phyloP scores from a whole-genome alignment of 2,113 vertebrate genomes.

The Collichthys lucidus region DNA sequence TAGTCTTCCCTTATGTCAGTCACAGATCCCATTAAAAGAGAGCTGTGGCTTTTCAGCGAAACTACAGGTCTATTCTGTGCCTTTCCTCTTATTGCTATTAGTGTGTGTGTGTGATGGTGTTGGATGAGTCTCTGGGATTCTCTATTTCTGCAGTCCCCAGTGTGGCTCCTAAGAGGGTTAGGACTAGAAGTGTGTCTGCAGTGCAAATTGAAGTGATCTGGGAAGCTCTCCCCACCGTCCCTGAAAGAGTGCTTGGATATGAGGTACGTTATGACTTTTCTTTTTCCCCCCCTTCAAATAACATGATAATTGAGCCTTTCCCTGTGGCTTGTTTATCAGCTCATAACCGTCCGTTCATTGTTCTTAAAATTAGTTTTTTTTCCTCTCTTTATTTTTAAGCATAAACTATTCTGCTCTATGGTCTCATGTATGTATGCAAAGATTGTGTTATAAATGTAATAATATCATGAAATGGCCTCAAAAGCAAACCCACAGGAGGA shows the following conservation, averaged over 20 bases:
- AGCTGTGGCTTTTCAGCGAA: slow-evolving; percentile 74
- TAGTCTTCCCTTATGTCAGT: slow-evolving; percentile 84
- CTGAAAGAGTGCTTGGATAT: slow-evolving; percentile 93
- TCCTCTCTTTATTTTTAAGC: neutral
- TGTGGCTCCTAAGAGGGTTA: slow-evolving; percentile 84
- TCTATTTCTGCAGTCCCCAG: slow-evolving; percentile 88
- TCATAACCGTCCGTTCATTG: slow-evolving; percentile 9
- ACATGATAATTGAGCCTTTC: slow-evolving; percentile 35
- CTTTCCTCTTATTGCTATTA: slow-evolving; percentile 68
- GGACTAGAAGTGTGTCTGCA: slow-evolving; percentile 89
- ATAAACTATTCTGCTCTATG: slow-evolving; percentile 1
- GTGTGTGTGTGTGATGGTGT: slow-evolving; percentile 68
- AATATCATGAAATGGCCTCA: slow-evolving; percentile 25
- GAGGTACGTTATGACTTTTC: slow-evolving; percentile 85
- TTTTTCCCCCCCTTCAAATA: slow-evolving; percentile 4
- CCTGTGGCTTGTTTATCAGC: slow-evolving; percentile 3
- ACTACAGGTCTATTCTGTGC: slow-evolving; percentile 68
- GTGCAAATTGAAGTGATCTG: slow-evolving; percentile 92
- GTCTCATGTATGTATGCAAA: slow-evolving; percentile 5
- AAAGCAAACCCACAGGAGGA: slow-evolving; percentile 25
- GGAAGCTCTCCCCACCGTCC: slow-evolving; percentile 85
- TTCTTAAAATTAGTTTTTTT: slow-evolving; percentile 11
- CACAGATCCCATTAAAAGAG: slow-evolving; percentile 82
- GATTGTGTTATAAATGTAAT: slow-evolving; percentile 19
- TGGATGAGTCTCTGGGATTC: slow-evolving; percentile 64